Evolutionary conservation across 2,888 invertebrate species (phyloP), one percentile per base, ranked within the genome.

Genomic region (Phoronis australis): DNA sequence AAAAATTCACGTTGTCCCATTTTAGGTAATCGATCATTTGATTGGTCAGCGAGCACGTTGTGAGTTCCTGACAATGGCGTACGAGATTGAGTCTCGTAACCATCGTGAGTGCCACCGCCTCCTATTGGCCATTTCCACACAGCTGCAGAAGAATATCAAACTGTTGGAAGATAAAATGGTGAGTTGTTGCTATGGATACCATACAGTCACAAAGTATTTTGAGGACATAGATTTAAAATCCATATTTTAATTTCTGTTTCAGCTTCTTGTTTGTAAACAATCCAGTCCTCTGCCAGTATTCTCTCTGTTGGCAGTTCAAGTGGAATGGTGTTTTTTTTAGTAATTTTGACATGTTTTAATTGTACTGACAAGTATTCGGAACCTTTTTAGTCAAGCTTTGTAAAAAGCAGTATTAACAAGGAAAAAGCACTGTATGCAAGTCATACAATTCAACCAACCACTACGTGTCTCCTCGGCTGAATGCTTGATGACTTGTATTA

Each of bases 1-100:
- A n/a, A n/a, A n/a, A n/a, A n/a, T n/a, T n/a, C n/a, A n/a, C n/a
- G n/a, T n/a, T n/a, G n/a, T 31, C 15, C 9, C 9, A 21, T 37
- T 31, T 2, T 52, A 73, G 73, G 60, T 74, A 6, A 67, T 74
- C 25, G 55, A 59, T 18, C 59, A 71, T 38, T 52, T 73, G 42
- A 57, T 71, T 4, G 47, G 48, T 15, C 73, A 73, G 50, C 54
- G 70, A 43, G 59, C 72, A 0, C 56, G 75, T 18, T 67, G 65
- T 61, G 73, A 74, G 55, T 69, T 73, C 49, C 55, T 75, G n/a
- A 65, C 69, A 0, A 68, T 74, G 66, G 65, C 66, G 0, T 65
- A 66, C 47, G 71, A 71, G 45, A 50, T 71, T 12, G 75, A 75
- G 48, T 50, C 56, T 6, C 54, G 60, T 21, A 53, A 51, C 43